Evolutionary conservation across 2,113 vertebrate genomes (phyloP).

Genomic region (Natator depressus): DNA sequence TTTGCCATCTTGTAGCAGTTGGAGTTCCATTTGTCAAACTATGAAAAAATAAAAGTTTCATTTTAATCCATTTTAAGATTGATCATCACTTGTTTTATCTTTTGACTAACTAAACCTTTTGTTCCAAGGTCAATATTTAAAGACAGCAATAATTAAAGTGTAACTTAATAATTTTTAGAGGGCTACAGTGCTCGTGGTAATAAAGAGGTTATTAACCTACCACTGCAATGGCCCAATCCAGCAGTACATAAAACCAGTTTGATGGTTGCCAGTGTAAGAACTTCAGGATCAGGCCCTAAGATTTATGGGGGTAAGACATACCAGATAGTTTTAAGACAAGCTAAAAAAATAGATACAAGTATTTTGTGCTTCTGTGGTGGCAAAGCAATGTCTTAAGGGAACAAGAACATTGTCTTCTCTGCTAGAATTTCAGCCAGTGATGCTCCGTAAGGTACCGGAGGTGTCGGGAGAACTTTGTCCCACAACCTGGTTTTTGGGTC

Average conservation of each 20-base stretch:
- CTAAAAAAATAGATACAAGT: neutral
- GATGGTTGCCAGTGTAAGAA: too few relatives aligned
- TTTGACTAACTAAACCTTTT: neutral
- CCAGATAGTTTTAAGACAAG: too few relatives aligned
- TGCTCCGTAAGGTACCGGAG: neutral
- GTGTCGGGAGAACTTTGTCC: neutral
- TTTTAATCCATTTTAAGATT: neutral
- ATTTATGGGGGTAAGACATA: too few relatives aligned
- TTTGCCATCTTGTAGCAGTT: neutral
- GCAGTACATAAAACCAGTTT: neutral
- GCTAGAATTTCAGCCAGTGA: neutral
- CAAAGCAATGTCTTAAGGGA: neutral
- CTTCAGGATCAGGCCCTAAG: too few relatives aligned
- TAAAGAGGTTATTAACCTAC: neutral
- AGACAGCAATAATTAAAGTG: neutral
- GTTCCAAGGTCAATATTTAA: neutral
- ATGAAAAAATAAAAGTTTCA: neutral
- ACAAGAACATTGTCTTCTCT: neutral
- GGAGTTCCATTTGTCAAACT: rapidly evolving
- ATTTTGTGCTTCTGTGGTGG: neutral
- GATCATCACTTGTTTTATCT: rapidly evolving
- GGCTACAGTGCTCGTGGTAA: neutral
- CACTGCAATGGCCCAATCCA: neutral
- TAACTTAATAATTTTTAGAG: neutral
- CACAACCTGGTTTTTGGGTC: neutral